These are phyloP conservation scores for Agelastica alni DNA, from an alignment of 2,888 invertebrate genomes.

Conservation along the genomic window DNA sequence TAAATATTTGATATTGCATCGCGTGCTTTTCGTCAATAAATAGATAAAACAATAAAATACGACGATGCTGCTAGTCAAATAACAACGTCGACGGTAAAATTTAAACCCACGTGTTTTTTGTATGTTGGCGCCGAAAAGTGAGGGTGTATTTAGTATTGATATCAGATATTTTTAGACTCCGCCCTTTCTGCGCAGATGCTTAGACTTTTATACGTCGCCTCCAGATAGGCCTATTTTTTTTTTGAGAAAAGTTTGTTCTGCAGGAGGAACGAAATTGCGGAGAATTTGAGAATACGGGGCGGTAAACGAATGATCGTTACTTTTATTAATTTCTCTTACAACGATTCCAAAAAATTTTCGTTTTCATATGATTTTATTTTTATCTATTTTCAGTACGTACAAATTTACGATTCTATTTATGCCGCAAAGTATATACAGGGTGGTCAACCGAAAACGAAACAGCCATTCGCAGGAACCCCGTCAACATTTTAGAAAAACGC, in stretches of 20 bases:
- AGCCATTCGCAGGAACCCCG: no score
- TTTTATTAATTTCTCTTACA: no score
- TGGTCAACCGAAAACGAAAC: no score
- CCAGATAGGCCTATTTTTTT: conserved; percentile 18
- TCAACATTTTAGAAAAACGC: no score
- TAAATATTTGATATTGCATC: no score
- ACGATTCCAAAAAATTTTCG: no score
- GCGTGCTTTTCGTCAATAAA: no score
- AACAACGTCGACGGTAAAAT: conserved; percentile 17
- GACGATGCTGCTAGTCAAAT: conserved; percentile 27
- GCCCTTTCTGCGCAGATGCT: conserved; percentile 42
- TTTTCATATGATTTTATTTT: no score
- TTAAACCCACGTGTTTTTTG: conserved; percentile 52
- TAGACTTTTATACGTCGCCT: conserved; percentile 16
- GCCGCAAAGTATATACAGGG: no score
- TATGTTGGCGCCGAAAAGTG: conserved; percentile 37
- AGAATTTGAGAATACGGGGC: background rate
- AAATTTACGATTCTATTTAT: no score
- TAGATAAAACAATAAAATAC: background rate
- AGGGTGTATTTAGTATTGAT: conserved; percentile 50
- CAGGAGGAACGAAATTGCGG: conserved; percentile 1
- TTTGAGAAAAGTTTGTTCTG: conserved; percentile 25
- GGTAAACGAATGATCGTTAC: no score
- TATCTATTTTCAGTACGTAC: no score
- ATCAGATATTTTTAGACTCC: conserved; percentile 51